phyloP scores from a whole-genome alignment of 2,797 vertebrate species.

The Cirrhinus mrigala region DNA sequence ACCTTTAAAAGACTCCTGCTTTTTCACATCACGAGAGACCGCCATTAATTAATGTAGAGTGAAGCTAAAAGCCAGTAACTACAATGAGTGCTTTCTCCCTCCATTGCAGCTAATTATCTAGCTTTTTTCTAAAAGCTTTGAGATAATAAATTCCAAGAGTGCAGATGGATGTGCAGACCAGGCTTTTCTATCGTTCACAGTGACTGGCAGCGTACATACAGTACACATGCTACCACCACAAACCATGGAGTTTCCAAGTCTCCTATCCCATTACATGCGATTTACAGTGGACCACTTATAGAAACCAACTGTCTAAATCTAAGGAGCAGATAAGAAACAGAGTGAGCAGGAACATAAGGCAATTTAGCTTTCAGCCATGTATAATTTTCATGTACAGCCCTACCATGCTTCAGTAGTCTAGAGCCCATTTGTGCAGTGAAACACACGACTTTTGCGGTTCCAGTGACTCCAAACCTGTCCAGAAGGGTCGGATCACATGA shows the following conservation, averaged over 20 bases:
- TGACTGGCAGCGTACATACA: slow-evolving; percentile 20
- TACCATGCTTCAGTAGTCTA: slow-evolving; percentile 72
- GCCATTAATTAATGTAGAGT: slow-evolving; percentile 61
- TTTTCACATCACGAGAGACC: slow-evolving; percentile 58
- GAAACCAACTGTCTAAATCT: slow-evolving; percentile 59
- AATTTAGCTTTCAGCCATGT: slow-evolving; percentile 70
- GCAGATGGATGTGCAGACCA: slow-evolving; percentile 37
- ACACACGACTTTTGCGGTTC: slow-evolving; percentile 17
- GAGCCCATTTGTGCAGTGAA: slow-evolving; percentile 56
- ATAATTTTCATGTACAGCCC: slow-evolving; percentile 78
- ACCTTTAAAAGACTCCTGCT: slow-evolving; percentile 52
- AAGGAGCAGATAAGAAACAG: slow-evolving; percentile 36
- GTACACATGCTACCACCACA: not conserved
- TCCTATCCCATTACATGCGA: not conserved
- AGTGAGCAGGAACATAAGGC: slow-evolving; percentile 52
- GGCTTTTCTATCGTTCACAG: slow-evolving; percentile 35
- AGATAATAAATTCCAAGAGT: slow-evolving; percentile 60
- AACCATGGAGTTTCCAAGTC: not conserved
- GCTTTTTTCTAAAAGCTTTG: slow-evolving; percentile 49
- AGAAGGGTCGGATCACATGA: slow-evolving; percentile 34
- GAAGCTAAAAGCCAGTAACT: slow-evolving; percentile 63
- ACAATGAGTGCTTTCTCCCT: slow-evolving; percentile 56
- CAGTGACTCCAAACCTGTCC: slow-evolving; percentile 22
- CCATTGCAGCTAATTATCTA: slow-evolving; percentile 57
- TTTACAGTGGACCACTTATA: slow-evolving; percentile 38